Percentiles rank a stretch among this genome's conserved stretches.
Conservation (phyloP, 2,888 invertebrate genomes). For the Carcina quercana region DNA sequence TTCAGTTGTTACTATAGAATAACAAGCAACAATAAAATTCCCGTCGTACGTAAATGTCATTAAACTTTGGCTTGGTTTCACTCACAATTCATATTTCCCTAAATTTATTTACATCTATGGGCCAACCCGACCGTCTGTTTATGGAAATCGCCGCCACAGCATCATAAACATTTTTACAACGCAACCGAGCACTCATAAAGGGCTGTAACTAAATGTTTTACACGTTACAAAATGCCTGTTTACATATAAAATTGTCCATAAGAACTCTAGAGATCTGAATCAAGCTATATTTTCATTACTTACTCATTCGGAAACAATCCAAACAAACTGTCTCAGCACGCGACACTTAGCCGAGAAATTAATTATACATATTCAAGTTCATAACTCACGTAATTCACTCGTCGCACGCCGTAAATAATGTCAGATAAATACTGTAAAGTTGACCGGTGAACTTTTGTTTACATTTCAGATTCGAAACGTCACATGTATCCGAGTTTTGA, state of each 20-base stretch:
- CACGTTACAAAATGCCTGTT: slow-evolving; percentile 28
- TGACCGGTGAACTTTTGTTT: slow-evolving; percentile 61
- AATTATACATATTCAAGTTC: slow-evolving; percentile 63
- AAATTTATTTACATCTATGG: too few relatives aligned
- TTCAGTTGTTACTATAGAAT: too few relatives aligned
- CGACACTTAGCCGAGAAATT: slow-evolving; percentile 54
- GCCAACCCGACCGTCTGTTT: too few relatives aligned
- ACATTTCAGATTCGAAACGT: slow-evolving; percentile 68
- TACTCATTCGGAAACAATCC: slow-evolving; percentile 66
- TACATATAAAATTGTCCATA: slow-evolving; percentile 35
- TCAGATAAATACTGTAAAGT: slow-evolving; percentile 42
- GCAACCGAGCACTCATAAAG: slow-evolving; percentile 32
- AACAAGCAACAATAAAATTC: too few relatives aligned
- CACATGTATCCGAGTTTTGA: slow-evolving; percentile 69
- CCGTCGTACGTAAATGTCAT: too few relatives aligned
- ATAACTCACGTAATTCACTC: slow-evolving; percentile 57
- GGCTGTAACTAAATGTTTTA: slow-evolving; percentile 25
- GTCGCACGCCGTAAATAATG: slow-evolving; percentile 54
- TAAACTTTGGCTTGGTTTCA: too few relatives aligned
- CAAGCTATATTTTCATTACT: slow-evolving; percentile 35
- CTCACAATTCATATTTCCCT: too few relatives aligned
- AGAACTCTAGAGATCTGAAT: slow-evolving; percentile 31
- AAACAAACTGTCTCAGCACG: slow-evolving; percentile 35
- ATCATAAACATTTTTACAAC: slow-evolving; percentile 35
- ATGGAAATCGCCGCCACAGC: slow-evolving; percentile 29